phyloP scores from a whole-genome alignment of 2,888 invertebrate genomes.

The Pelosia muscerda region DNA sequence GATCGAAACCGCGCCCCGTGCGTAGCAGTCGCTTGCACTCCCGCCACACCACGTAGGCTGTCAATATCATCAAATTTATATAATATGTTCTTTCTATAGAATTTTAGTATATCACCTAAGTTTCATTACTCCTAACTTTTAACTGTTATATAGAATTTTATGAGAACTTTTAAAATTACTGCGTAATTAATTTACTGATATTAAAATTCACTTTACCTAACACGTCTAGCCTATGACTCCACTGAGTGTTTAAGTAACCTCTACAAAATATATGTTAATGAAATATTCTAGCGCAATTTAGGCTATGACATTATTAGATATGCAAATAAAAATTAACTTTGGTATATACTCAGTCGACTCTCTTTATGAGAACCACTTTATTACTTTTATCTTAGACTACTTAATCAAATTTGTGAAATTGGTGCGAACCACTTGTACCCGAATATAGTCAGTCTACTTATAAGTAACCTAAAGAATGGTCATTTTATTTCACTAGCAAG shows the following conservation, averaged over 20 bases:
- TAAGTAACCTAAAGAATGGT: too few relatives aligned
- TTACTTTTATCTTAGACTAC: not conserved
- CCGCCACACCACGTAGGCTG: too few relatives aligned
- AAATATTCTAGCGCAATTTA: constrained; percentile 7
- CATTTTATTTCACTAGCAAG: too few relatives aligned
- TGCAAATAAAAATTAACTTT: not conserved
- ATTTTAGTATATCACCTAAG: too few relatives aligned
- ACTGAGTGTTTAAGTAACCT: constrained; percentile 10
- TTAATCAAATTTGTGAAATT: too few relatives aligned
- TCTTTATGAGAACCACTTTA: not conserved
- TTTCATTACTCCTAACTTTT: too few relatives aligned
- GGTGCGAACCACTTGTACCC: too few relatives aligned
- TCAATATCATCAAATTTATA: too few relatives aligned
- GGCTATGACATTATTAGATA: not conserved
- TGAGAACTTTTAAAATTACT: constrained; percentile 4
- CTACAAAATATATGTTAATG: not conserved
- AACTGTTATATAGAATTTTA: not conserved
- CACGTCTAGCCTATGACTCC: not conserved
- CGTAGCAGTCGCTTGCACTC: too few relatives aligned
- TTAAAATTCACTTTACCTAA: constrained; percentile 9
- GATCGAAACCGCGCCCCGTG: too few relatives aligned
- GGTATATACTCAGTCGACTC: not conserved
- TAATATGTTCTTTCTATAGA: too few relatives aligned
- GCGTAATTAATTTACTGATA: constrained; percentile 11
- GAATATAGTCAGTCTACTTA: too few relatives aligned